phyloP scores from a whole-genome alignment of 1,140 invertebrate genomes.

The Agrypnia vestita region DNA sequence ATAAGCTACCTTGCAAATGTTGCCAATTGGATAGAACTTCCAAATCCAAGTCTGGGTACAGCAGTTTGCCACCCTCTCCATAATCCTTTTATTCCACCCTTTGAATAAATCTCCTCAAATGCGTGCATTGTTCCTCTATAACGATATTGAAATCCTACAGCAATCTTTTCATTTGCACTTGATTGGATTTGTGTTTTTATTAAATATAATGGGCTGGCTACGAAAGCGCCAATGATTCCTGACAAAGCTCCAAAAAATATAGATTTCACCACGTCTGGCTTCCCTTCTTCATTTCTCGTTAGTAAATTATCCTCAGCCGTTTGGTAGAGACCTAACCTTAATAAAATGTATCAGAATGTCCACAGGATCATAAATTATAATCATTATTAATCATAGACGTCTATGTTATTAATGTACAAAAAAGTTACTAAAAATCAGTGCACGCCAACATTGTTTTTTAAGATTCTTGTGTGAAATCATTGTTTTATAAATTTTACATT shows the following conservation, averaged over 20 bases:
- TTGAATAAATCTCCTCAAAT: slow-evolving; percentile 74
- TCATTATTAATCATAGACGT: no score
- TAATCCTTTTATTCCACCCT: slow-evolving; percentile 77
- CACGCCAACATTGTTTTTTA: no score
- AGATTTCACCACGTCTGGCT: slow-evolving; percentile 79
- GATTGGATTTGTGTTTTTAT: slow-evolving; percentile 90
- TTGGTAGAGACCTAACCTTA: slow-evolving; percentile 84
- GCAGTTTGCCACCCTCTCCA: slow-evolving; percentile 77
- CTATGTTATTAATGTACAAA: no score
- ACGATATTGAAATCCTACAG: slow-evolving; percentile 76
- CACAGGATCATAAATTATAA: not conserved
- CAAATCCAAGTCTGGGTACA: slow-evolving; percentile 79
- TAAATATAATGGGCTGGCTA: slow-evolving; percentile 88
- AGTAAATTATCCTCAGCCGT: slow-evolving; percentile 81
- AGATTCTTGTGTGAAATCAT: no score
- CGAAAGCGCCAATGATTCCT: slow-evolving; percentile 82
- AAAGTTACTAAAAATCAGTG: no score
- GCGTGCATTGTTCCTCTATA: slow-evolving; percentile 76
- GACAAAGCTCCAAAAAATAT: slow-evolving; percentile 81
- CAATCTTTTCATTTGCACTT: slow-evolving; percentile 76
- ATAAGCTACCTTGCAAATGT: slow-evolving; percentile 73
- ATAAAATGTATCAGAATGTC: slow-evolving; percentile 17
- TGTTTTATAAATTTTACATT: not conserved
- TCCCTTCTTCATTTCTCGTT: slow-evolving; percentile 80
- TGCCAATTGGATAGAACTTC: slow-evolving; percentile 82